These are phyloP conservation scores for Solen grandis DNA, from an alignment of 1,140 invertebrate genomes.

Conservation along the genomic window DNA sequence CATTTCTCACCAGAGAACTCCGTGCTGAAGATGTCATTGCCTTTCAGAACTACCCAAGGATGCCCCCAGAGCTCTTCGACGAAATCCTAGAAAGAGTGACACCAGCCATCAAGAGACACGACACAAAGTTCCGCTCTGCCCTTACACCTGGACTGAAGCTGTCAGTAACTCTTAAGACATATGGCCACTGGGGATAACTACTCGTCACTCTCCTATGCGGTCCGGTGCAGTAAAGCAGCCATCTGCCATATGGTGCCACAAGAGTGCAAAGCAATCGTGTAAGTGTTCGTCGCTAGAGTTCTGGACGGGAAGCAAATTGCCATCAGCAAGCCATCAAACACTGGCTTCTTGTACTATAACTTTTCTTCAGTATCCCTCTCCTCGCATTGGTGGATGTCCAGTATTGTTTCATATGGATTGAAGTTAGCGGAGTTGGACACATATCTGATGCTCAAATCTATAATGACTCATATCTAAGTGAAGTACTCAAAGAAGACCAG, in stretches of 20 bases:
- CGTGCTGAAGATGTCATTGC: background rate
- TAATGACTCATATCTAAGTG: conserved; percentile 34
- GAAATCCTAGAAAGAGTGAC: background rate
- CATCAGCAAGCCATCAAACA: background rate
- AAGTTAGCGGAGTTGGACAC: conserved; percentile 50
- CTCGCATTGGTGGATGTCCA: conserved; percentile 17
- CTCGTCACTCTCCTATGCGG: conserved; percentile 18
- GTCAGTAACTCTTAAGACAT: conserved; percentile 61
- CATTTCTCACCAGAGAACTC: conserved; percentile 10
- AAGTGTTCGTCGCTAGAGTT: too few relatives aligned
- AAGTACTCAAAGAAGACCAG: conserved; percentile 57
- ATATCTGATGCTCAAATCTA: conserved; percentile 51
- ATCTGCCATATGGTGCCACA: conserved; percentile 35
- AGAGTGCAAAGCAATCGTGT: conserved; percentile 46
- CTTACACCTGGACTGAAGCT: conserved; percentile 14
- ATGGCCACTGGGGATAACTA: conserved; percentile 53
- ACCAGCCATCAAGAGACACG: background rate
- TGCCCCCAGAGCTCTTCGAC: conserved; percentile 7
- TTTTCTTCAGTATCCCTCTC: conserved; percentile 12
- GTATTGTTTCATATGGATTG: conserved; percentile 24
- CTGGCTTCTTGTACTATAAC: conserved; percentile 1
- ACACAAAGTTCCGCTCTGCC: conserved; percentile 15
- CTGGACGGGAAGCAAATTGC: conserved; percentile 2
- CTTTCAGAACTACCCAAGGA: conserved; percentile 10
- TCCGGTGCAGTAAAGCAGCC: conserved; percentile 22